Percentiles rank a stretch among this genome's conserved stretches.
phyloP scores from a whole-genome alignment of 2,113 vertebrate genomes.

The Pseudorasbora parva region DNA sequence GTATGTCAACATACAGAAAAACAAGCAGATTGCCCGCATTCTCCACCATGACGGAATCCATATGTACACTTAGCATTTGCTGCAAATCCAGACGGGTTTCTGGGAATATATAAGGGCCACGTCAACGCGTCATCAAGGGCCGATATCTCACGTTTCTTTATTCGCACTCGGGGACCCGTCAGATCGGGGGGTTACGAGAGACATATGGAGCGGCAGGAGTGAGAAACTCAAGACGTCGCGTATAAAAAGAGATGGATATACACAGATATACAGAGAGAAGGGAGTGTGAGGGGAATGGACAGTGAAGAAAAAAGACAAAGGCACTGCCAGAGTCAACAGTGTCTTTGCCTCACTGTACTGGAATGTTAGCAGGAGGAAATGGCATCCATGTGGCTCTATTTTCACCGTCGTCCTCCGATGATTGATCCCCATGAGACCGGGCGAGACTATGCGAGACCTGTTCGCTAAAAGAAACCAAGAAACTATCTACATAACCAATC shows the following conservation, averaged over 20 bases:
- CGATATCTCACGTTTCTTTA: conserved; percentile 25
- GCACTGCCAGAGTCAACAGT: conserved; percentile 33
- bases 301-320: conserved; percentile 14
- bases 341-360: conserved; percentile 27
- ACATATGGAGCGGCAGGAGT: conserved; percentile 10
- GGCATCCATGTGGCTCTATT: conserved; percentile 31
- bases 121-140: conserved; percentile 25
- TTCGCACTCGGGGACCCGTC: conserved; percentile 13
- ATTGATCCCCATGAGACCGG: conserved; percentile 10
- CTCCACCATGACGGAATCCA: neutral
- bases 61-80: neutral
- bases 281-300: neutral
- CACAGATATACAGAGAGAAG: conserved; percentile 19
- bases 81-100: neutral
- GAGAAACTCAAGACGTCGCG: conserved; percentile 20
- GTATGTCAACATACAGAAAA: neutral
- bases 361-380: conserved; percentile 44
- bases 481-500: neutral
- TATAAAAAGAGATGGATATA: conserved; percentile 31
- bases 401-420: conserved; percentile 5
- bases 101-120: conserved; percentile 31
- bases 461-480: neutral
- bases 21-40: neutral
- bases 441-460: neutral
- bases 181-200: conserved; percentile 34